Evolutionary conservation across 2,113 vertebrate genomes (phyloP), one percentile per base, ranked within the genome.

Genomic region (Entomyzon cyanotis): DNA sequence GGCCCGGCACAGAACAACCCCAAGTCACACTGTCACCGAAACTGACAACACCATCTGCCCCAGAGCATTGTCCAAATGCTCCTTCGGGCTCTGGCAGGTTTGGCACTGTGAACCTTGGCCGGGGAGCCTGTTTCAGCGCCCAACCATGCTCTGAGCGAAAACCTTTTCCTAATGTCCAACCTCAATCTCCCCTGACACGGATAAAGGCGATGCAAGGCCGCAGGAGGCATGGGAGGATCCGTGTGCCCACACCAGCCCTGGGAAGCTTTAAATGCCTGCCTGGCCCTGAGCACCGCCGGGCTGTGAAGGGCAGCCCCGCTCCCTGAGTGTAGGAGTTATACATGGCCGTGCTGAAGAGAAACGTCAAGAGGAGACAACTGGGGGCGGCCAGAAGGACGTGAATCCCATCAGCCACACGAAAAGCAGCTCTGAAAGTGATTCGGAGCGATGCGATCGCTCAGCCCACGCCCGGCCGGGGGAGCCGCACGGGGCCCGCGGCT

Each of bases 121-220:
- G 12, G 10, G 10, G 6, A 69, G 8, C 10, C 15, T 30, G 39
- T 46, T 69, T 33, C 23, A 53, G n/a, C 1, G 0, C 46, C 33
- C 27, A 37, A 7, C 1, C 22, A 69, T 10, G 11, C 39, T 46
- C 10, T 2, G 2, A 10, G 23, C 4, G 0, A 60, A 37, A 53
- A 13, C 8, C 12, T 52, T 46, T 17, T 13, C 1, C 46, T 39
- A 20, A 9, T 3, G 5, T 6, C n/a, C 33, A 53, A 39, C 39
- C 47, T 62, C 39, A 53, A 11, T 19, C n/a, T 39, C 28, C 12
- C 39, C 22, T 23, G 28, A 20, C 23, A 15, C 22, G 49, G 70
- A 42, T 46, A 37, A 46, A 4, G 42, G 60, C 1, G 73, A 52
- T 8, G 27, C 42, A 3, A 17, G 3, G 6, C 31, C 0, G 2